Conservation (phyloP, 2,797 vertebrate species). For the Potorous gilbertii region DNA sequence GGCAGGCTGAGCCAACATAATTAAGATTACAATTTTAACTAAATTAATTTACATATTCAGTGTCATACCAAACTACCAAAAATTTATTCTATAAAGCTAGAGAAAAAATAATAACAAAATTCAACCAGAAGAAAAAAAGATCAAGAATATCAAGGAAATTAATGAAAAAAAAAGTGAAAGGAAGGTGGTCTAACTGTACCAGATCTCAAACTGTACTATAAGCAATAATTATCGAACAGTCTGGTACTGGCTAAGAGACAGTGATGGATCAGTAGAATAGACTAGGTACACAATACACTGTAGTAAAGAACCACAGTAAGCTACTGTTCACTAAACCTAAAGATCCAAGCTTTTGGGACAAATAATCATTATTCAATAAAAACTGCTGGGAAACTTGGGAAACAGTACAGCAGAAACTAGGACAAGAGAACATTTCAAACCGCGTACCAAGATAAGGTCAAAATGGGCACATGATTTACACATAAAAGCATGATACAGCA, state of each 20-base stretch:
- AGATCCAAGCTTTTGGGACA: neutral
- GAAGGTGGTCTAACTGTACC: neutral
- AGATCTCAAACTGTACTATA: neutral
- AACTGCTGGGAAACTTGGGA: neutral
- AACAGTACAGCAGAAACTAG: neutral
- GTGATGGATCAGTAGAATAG: neutral
- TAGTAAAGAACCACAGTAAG: neutral
- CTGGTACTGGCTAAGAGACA: neutral
- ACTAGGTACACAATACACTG: neutral
- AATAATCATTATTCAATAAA: neutral
- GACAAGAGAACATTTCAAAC: neutral
- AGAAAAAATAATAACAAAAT: neutral
- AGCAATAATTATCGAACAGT: neutral
- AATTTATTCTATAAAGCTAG: neutral
- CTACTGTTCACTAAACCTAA: neutral
- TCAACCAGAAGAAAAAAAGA: neutral
- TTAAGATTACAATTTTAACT: neutral
- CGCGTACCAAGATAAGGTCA: neutral
- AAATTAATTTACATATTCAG: neutral
- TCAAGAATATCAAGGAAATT: neutral
- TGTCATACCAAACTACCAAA: neutral
- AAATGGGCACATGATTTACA: neutral
- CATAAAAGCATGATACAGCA: neutral
- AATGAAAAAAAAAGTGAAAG: neutral
- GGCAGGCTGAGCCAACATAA: neutral